Evolutionary conservation across 2,888 invertebrate species (phyloP), one percentile per base, ranked within the genome.

Genomic region (Drosophila falleni): DNA sequence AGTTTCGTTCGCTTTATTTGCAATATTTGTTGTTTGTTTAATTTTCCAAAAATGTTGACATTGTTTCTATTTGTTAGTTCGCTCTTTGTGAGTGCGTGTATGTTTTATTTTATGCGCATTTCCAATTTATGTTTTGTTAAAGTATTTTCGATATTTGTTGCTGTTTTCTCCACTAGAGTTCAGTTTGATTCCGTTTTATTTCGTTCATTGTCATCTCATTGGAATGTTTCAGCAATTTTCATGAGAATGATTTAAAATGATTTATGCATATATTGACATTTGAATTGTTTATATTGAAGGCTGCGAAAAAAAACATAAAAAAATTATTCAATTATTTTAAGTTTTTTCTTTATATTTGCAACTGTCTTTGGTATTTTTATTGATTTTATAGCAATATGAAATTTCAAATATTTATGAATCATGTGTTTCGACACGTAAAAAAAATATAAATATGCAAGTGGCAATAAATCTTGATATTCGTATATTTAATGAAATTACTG

Each of bases 21-120:
- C 49, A 60, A 70, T 58, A 78, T 64, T 63, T 66, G n/a, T 70
- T 46, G 59, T n/a, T 67, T 69, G 53, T 65, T 70, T 70, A 53
- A 73, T 65, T 79, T 65, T 44, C 31, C 46, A 64, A 64, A 64
- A 56, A 44, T 63, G 68, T 62, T 58, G 47, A 46, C 59, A 65
- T 78, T 78, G 63, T 74, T 78, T 60, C 53, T 41, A 59, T 66
- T 61, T 58, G 54, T 23, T 44, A 5, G 33, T 29, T 10, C n/a
- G 19, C 11, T 39, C 10, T 60, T 1, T 42, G 5, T 9, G 29
- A 39, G 23, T 60, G 35, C 41, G 16, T 51, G 35, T 39, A 29
- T 29, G 29, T 54, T 44, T 33, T 51, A 56, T 62, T 59, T 56
- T 31, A 39, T 67, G 63, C 56, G 60, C 61, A 44, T 64, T 66